Conservation (phyloP, 2,797 vertebrate species). For the Lerista edwardsae region DNA sequence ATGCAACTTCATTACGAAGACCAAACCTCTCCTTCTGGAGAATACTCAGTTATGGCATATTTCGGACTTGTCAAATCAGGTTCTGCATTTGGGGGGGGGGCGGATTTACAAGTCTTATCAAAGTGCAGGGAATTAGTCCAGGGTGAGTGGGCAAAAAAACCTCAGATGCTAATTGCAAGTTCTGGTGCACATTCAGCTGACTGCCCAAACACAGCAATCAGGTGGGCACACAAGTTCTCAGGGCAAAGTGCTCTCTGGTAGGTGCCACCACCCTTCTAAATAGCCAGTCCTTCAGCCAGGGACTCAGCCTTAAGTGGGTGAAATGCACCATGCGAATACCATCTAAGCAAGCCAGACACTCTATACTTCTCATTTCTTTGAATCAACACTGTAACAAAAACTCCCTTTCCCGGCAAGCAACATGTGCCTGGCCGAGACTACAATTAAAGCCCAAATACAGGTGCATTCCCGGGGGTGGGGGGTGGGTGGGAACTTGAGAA, state of each 20-base stretch:
- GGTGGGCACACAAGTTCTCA: too few species aligned
- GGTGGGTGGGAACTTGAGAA: neutral
- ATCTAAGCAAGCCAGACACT: conserved; percentile 6
- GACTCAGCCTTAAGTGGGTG: too few species aligned
- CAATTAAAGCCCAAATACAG: conserved; percentile 30
- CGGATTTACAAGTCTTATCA: too few species aligned
- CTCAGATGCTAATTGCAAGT: too few species aligned
- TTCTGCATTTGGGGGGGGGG: neutral
- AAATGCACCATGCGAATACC: neutral
- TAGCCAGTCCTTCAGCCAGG: too few species aligned
- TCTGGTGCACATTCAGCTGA: too few species aligned
- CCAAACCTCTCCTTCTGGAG: conserved; percentile 25
- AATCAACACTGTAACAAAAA: neutral
- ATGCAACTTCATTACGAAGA: conserved; percentile 36
- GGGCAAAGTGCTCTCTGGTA: too few species aligned
- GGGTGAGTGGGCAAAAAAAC: too few species aligned
- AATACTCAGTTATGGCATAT: conserved; percentile 26
- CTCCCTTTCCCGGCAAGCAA: conserved; percentile 17
- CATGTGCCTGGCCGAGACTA: neutral
- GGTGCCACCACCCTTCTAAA: too few species aligned
- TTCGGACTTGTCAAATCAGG: conserved; percentile 4
- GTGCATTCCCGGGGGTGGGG: conserved; percentile 1
- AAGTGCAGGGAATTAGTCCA: too few species aligned
- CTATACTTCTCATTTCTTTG: conserved; percentile 1
- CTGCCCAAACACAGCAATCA: too few species aligned